phyloP scores from a whole-genome alignment of 2,888 invertebrate species.

The Esperia sulphurella region DNA sequence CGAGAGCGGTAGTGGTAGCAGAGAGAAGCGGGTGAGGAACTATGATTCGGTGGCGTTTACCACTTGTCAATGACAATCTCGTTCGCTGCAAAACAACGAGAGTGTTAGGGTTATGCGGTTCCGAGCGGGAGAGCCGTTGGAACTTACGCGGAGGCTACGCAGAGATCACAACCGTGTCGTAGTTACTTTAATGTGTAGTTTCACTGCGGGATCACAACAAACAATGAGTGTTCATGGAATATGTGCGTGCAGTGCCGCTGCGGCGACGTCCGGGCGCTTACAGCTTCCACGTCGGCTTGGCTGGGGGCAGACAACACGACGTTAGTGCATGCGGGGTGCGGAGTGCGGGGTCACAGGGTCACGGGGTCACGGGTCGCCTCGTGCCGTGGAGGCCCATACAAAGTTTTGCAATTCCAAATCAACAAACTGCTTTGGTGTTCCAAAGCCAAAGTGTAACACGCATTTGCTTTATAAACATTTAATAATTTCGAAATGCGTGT shows the following conservation, averaged over 20 bases:
- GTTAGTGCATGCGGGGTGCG: slow-evolving; percentile 67
- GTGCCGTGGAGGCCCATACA: slow-evolving; percentile 15
- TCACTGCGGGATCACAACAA: slow-evolving; percentile 79
- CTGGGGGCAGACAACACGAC: slow-evolving; percentile 70
- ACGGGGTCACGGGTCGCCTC: slow-evolving; percentile 15
- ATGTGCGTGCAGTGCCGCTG: slow-evolving; percentile 70
- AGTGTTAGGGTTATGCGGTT: slow-evolving; percentile 60
- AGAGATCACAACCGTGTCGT: slow-evolving; percentile 74
- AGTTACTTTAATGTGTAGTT: slow-evolving; percentile 69
- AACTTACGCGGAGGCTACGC: slow-evolving; percentile 62
- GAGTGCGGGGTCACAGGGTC: neutral
- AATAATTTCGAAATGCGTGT: neutral
- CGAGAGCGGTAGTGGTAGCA: slow-evolving; percentile 68
- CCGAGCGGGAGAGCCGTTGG: slow-evolving; percentile 59
- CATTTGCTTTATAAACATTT: neutral
- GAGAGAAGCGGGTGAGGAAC: slow-evolving; percentile 74
- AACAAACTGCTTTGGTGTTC: neutral
- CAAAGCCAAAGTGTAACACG: neutral
- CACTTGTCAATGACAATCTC: slow-evolving; percentile 85
- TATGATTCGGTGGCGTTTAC: slow-evolving; percentile 76
- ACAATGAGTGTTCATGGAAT: slow-evolving; percentile 78
- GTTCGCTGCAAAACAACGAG: slow-evolving; percentile 83
- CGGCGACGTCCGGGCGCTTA: slow-evolving; percentile 63
- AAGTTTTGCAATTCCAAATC: slow-evolving; percentile 39
- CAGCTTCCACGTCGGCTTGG: slow-evolving; percentile 72